Conservation (phyloP, 2,888 invertebrate genomes). For the Teinopalpus imperialis region DNA sequence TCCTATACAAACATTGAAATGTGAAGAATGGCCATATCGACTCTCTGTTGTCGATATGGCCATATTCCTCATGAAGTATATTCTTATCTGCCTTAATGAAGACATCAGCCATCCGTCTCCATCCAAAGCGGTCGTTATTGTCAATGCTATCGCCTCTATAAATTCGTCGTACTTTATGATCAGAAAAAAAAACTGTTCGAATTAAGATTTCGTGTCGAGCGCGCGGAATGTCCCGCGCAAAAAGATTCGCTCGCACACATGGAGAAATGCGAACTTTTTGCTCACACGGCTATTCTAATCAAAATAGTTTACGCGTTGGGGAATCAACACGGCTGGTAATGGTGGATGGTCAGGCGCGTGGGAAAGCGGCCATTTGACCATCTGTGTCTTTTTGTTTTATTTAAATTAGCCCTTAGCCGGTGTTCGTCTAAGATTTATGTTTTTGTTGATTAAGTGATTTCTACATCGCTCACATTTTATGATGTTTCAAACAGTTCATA, state of each 20-base stretch:
- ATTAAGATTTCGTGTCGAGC: conserved; percentile 76
- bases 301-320: conserved; percentile 78
- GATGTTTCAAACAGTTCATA: too few species aligned
- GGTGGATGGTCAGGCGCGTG: conserved; percentile 32
- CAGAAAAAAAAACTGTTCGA: conserved; percentile 54
- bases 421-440: too few species aligned
- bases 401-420: background rate
- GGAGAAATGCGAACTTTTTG: conserved; percentile 71
- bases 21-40: too few species aligned
- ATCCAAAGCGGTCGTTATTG: conserved; percentile 55
- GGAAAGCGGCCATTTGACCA: conserved; percentile 27
- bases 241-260: conserved; percentile 65
- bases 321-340: conserved; percentile 3
- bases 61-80: too few species aligned
- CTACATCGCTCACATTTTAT: too few species aligned
- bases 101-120: conserved; percentile 48
- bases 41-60: too few species aligned
- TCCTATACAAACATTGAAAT: too few species aligned
- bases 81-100: conserved; percentile 48
- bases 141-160: conserved; percentile 57
- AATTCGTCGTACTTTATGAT: conserved; percentile 55
- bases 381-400: background rate
- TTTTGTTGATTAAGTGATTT: too few species aligned
- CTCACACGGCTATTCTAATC: conserved; percentile 78
- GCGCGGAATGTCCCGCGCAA: conserved; percentile 61